These are phyloP conservation scores for Nycticryphes semicollaris DNA, from an alignment of 2,113 vertebrate genomes.

Conservation along the genomic window DNA sequence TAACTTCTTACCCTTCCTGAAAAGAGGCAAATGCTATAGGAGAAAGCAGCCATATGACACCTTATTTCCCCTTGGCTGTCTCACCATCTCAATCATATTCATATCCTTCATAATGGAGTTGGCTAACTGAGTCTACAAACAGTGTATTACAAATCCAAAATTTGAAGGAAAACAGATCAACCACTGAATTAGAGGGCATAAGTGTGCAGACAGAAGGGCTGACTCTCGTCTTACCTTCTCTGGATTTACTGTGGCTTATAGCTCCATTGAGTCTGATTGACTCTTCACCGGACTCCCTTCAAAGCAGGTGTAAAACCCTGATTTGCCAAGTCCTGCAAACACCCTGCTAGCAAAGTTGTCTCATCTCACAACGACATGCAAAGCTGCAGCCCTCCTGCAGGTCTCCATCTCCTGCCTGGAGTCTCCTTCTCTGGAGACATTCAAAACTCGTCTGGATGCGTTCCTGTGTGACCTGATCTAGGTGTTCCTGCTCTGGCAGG, in stretches of 20 bases:
- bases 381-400: background rate
- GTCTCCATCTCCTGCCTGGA: background rate
- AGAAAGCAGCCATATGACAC: accelerated
- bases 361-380: background rate
- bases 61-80: background rate
- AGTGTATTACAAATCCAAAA: background rate
- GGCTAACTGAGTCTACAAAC: background rate
- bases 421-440: no score
- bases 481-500: no score
- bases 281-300: background rate
- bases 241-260: background rate
- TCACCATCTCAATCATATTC: background rate
- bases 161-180: background rate
- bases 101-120: background rate
- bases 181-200: background rate
- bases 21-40: background rate
- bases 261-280: background rate
- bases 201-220: background rate
- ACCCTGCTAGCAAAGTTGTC: background rate
- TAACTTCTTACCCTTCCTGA: background rate
- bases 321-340: background rate
- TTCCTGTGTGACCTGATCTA: no score
- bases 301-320: background rate
- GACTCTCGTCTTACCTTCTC: background rate
- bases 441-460: no score